Evolutionary conservation across 2,888 invertebrate species (phyloP), one percentile per base, ranked within the genome.

Genomic region (Stenichneumon culpator): DNA sequence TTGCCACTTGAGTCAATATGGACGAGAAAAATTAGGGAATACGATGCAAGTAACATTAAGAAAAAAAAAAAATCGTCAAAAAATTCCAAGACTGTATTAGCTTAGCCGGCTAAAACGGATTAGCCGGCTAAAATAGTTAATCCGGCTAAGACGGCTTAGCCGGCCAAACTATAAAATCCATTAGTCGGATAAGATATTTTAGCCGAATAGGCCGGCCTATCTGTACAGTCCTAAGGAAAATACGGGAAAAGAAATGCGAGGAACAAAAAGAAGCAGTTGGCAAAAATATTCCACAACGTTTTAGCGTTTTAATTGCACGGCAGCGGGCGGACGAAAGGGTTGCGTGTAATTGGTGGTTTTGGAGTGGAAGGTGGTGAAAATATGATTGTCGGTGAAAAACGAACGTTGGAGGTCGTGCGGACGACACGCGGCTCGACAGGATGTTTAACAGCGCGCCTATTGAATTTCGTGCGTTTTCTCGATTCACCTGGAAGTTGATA

Each of bases 401-500:
- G 60, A 28, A 63, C 60, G 60, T 63, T 32, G 60, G 5, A n/a
- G 19, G 19, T 19, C 14, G 60, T 2, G 2, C 6, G 14, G 28
- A 28, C 9, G 28, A 60, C 60, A 60, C 60, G 28, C 28, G 60
- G 25, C 60, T 47, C 54, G 50, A 57, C 80, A 77, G 75, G 84
- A 84, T 50, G 80, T 78, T 57, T 44, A 16, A 44, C 44, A 60
- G 14, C 16, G 63, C 47, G 50, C 57, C 54, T 54, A 73, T 84
- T 84, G 84, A 77, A 67, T 54, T 75, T 75, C 28, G 25, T 47
- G 32, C 36, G n/a, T 69, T 70, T 73, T 54, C 60, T 74, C 32
- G 52, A 74, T 74, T 83, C 83, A 83, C 83, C 83, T 79, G 83
- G 79, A 70, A 50, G 16, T 7, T 14, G 36, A 67, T 79, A 79